Percentiles rank a stretch among this genome's conserved stretches.
These are phyloP conservation scores for Carassius gibelio DNA, from an alignment of 2,113 vertebrate species.

Conservation along the genomic window DNA sequence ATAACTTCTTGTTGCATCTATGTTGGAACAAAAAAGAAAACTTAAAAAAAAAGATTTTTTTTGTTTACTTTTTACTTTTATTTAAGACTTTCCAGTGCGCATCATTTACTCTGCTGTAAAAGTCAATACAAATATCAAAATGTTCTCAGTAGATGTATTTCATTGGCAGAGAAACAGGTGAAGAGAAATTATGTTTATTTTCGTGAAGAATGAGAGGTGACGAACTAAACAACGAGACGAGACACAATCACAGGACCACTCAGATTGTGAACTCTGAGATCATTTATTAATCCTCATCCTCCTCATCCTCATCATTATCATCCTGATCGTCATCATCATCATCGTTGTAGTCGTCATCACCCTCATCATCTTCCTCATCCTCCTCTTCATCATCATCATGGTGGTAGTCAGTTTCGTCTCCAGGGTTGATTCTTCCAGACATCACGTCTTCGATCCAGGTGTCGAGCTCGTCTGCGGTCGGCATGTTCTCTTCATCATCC, in stretches of 20 bases:
- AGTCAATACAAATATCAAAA: background rate
- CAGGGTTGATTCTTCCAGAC: conserved; percentile 84
- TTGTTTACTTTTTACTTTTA: background rate
- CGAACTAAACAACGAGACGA: background rate
- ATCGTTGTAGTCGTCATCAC: conserved; percentile 52
- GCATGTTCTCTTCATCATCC: conserved; percentile 87
- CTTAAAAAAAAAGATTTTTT: too few relatives aligned
- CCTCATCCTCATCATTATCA: conserved; percentile 33
- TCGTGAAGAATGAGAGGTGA: background rate
- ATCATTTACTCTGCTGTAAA: background rate
- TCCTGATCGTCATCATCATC: conserved; percentile 60
- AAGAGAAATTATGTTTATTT: background rate
- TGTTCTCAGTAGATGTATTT: background rate
- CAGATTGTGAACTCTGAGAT: background rate
- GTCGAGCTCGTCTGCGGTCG: conserved; percentile 82
- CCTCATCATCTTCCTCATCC: conserved; percentile 61
- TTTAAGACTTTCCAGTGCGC: background rate
- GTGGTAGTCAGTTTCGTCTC: conserved; percentile 77
- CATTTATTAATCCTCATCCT: conserved; percentile 43
- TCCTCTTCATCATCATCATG: conserved; percentile 73
- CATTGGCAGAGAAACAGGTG: background rate
- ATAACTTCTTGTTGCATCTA: background rate
- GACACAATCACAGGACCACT: background rate
- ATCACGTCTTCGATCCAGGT: conserved; percentile 89
- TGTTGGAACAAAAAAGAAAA: background rate